Base-by-base conservation (phyloP, 2,888 invertebrate species). In the Saturnia pavonia region DNA sequence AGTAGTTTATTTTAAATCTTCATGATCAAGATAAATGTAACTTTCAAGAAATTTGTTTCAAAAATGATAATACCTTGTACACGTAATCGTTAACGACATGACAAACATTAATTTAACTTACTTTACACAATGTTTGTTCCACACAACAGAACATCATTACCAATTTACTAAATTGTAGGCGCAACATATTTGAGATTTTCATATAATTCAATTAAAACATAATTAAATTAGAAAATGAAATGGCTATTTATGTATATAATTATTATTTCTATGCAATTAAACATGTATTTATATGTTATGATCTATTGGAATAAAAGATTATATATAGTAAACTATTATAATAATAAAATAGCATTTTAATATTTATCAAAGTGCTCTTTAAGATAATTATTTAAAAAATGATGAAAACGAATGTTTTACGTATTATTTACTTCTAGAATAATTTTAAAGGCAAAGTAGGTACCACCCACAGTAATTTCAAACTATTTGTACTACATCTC, bases 21-120 rank as follows among this genome's bases (percentile, higher is more conserved):
- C 90, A 90, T 91, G 91, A 93, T 92, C 89, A 88, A 83, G 88
- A 88, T 83, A 88, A 90, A 78, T 90, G 84, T 90, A 92, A 93
- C 90, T 89, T 87, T 88, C 27, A 85, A 91, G 88, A 89, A 91
- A 89, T 84, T 86, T 85, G 82, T 86, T 90, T 85, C 82, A 88
- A 89, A 88, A 91, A 89, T 84, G 78, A 88, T 60, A 87, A 88
- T 75, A 81, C 76, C 83, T 80, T 82, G 85, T 85, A 60, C 81
- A 76, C 84, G 82, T 82, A 80, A 78, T 77, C 79, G 76, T 81
- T 81, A 80, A 81, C 79, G 78, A 80, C 81, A 81, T 77, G 81
- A 80, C 80, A 82, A 76, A 78, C 75, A 76, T 75, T 78, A 72
- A 70, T 68, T 73, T 74, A 82, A 81, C 82, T 78, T 83, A 81